These are phyloP conservation scores for Alosa sapidissima DNA, from an alignment of 2,797 vertebrate genomes.

Conservation along the genomic window DNA sequence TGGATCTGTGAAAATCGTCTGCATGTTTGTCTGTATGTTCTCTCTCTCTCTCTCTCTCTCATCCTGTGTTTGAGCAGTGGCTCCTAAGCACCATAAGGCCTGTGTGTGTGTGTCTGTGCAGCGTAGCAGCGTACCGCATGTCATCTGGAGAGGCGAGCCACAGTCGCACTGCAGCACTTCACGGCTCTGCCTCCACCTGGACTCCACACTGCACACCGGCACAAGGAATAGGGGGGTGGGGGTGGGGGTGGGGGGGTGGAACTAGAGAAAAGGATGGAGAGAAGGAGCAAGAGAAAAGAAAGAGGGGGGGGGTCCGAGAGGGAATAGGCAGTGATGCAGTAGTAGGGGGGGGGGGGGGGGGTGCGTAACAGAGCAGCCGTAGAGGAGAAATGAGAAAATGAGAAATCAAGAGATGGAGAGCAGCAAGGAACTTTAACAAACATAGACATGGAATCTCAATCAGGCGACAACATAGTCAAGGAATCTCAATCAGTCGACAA, in stretches of 20 bases:
- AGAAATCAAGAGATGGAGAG: background rate
- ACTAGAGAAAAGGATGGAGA: background rate
- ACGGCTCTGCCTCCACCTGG: slow-evolving; percentile 12
- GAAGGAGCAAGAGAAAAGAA: background rate
- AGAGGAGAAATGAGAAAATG: background rate
- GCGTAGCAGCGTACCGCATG: slow-evolving; percentile 15
- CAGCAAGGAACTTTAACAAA: background rate
- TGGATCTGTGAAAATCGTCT: background rate
- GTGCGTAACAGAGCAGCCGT: background rate
- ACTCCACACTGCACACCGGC: background rate
- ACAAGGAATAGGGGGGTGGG: background rate
- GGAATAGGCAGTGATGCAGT: background rate
- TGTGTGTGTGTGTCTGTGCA: background rate
- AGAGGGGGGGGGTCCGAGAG: background rate
- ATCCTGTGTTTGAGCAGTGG: background rate
- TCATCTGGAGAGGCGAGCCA: slow-evolving; percentile 30
- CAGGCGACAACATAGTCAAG: no score
- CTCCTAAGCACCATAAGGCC: background rate
- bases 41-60: background rate
- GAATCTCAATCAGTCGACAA: no score
- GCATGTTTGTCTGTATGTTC: background rate
- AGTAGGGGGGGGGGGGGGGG: background rate
- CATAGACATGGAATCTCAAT: no score
- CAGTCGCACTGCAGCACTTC: slow-evolving; percentile 41
- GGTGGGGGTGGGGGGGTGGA: background rate